Conservation (phyloP, 1,140 invertebrate genomes). For the Acyrthosiphon pisum region DNA sequence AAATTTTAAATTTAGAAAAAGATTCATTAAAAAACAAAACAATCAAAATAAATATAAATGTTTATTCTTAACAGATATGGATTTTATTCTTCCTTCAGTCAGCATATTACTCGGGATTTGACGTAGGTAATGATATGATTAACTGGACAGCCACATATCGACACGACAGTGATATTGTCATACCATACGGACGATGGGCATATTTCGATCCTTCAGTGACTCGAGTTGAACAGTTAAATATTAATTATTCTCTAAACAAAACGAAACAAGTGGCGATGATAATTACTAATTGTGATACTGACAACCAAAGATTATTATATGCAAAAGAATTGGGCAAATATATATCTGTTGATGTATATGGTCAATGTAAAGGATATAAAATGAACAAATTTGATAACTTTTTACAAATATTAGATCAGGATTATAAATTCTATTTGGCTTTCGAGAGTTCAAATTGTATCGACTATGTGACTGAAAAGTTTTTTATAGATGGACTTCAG, state of each 20-base stretch:
- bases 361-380: constrained; percentile 83
- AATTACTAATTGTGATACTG: constrained; percentile 92
- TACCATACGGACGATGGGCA: constrained; percentile 94
- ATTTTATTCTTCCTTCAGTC: neutral
- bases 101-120: neutral
- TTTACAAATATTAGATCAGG: constrained; percentile 87
- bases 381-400: constrained; percentile 85
- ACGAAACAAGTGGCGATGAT: constrained; percentile 97
- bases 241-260: constrained; percentile 87
- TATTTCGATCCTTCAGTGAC: constrained; percentile 79
- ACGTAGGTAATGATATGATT: constrained; percentile 72
- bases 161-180: constrained; percentile 91
- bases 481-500: constrained; percentile 91
- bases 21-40: no score
- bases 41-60: neutral
- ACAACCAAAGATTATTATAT: constrained; percentile 86
- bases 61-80: neutral
- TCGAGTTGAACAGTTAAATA: constrained; percentile 71
- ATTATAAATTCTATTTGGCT: constrained; percentile 97
- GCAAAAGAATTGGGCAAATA: constrained; percentile 86
- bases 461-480: constrained; percentile 97
- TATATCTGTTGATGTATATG: constrained; percentile 93
- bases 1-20: neutral
- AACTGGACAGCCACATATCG: constrained; percentile 97
- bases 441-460: constrained; percentile 97